Evolutionary conservation across 23 tunicate species (phyloP).

Genomic region (Aplidium turbinatum): DNA sequence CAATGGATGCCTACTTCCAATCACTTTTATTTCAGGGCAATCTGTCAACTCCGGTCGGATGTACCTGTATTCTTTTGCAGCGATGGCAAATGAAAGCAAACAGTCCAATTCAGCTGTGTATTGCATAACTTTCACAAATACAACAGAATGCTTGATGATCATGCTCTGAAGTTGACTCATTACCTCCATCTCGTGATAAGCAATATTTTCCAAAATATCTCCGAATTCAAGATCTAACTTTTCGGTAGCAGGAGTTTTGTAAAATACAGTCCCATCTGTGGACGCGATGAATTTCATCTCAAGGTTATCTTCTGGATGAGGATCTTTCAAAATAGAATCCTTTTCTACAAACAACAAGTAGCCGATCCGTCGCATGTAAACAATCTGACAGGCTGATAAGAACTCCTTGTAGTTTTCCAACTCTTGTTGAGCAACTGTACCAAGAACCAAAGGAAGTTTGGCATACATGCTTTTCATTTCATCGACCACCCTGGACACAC

Average conservation of each 20-base stretch:
- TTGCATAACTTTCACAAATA: conserved; percentile 48
- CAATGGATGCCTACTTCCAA: conserved; percentile 76
- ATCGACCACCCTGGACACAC: conserved; percentile 65
- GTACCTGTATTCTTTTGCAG: conserved; percentile 67
- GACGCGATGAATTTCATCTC: conserved; percentile 65
- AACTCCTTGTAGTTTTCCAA: conserved; percentile 46
- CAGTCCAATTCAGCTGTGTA: conserved; percentile 81
- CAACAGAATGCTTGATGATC: conserved; percentile 24
- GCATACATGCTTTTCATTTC: conserved; percentile 46
- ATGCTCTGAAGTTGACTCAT: conserved; percentile 61
- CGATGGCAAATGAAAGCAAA: conserved; percentile 64
- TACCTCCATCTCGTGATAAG: conserved; percentile 56
- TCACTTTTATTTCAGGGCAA: conserved; percentile 34
- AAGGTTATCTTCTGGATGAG: conserved; percentile 38
- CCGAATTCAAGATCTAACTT: conserved; percentile 70
- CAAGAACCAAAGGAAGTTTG: conserved; percentile 45
- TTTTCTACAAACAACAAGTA: conserved; percentile 56
- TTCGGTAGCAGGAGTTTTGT: conserved; percentile 71
- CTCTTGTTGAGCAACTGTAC: conserved; percentile 55
- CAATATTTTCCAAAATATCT: conserved; percentile 83
- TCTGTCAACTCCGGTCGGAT: conserved; percentile 48
- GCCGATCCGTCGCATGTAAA: conserved; percentile 83
- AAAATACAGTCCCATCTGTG: conserved; percentile 59
- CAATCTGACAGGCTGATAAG: conserved; percentile 76
- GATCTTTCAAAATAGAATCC: conserved; percentile 6